Percentiles rank a stretch among this genome's conserved stretches.
Conservation (phyloP, 2,888 invertebrate genomes). For the Archips xylosteana region DNA sequence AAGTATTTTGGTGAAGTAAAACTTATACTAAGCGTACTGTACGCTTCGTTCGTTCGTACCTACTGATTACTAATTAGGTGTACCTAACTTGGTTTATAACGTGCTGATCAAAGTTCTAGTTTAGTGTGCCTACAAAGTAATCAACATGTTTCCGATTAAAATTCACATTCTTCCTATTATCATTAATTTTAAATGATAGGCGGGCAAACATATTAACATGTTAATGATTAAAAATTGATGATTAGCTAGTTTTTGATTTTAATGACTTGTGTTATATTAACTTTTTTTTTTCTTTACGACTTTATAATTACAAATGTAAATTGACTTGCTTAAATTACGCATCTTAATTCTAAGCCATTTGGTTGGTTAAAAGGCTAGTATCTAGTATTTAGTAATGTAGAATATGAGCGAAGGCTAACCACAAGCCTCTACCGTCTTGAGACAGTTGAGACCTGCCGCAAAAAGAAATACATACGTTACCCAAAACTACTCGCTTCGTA, state of each 20-base stretch:
- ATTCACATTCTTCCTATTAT: background rate
- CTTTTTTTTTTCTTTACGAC: too few species aligned
- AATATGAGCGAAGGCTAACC: constrained; percentile 10
- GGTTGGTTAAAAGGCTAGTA: background rate
- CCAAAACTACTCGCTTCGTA: background rate
- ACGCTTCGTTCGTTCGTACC: too few species aligned
- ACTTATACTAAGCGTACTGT: too few species aligned
- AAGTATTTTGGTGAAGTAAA: too few species aligned
- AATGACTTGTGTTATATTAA: too few species aligned
- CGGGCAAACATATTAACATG: background rate
- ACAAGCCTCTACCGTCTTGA: background rate
- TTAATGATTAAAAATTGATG: background rate
- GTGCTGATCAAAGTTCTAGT: background rate
- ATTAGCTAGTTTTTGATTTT: background rate
- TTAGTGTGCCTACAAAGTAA: background rate
- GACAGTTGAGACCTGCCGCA: background rate
- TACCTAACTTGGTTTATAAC: background rate
- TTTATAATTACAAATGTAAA: background rate
- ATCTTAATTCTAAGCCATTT: constrained; percentile 5
- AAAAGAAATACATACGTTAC: background rate
- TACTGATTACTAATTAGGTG: background rate
- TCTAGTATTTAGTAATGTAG: too few species aligned
- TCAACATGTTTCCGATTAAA: background rate
- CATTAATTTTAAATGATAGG: background rate
- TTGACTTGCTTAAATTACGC: background rate